A percentile compares a stretch with the other conserved stretches of the same genome.
These are phyloP conservation scores for Leucania comma DNA, from an alignment of 2,888 invertebrate species.

Conservation along the genomic window DNA sequence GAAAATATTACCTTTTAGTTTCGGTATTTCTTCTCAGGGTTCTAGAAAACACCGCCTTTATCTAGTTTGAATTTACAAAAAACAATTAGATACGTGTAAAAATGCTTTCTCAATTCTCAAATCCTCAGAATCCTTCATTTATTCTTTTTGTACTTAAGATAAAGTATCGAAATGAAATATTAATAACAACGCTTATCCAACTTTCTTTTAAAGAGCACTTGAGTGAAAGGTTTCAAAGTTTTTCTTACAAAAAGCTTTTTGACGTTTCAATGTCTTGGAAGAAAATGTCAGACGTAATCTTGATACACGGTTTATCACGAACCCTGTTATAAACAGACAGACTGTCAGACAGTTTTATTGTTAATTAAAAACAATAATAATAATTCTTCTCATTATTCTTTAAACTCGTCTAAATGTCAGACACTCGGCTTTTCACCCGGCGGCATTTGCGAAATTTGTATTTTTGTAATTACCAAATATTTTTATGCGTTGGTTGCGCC, in stretches of 20 bases:
- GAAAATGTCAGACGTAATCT: constrained; percentile 36
- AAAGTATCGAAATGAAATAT: neutral
- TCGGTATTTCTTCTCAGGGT: no score
- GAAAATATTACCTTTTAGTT: no score
- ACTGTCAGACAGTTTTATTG: constrained; percentile 28
- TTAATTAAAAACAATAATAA: constrained; percentile 38
- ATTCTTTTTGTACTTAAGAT: neutral
- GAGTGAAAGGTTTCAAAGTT: neutral
- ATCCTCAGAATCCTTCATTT: no score
- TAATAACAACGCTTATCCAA: neutral
- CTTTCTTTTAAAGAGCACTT: constrained; percentile 15
- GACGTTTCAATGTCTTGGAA: neutral
- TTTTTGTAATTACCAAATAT: constrained; percentile 49
- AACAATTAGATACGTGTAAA: no score
- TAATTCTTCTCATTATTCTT: constrained; percentile 37
- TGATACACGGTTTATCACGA: constrained; percentile 28
- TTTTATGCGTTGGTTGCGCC: no score
- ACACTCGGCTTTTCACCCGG: constrained; percentile 3
- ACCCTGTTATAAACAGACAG: constrained; percentile 10
- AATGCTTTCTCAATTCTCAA: no score
- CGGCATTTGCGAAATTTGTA: constrained; percentile 41
- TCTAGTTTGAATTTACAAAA: no score
- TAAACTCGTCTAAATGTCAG: constrained; percentile 52
- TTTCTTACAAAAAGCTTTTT: constrained; percentile 8
- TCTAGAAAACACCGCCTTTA: no score